Evolutionary conservation across 2,888 invertebrate genomes (phyloP).

Genomic region (Xanthia icteritia): DNA sequence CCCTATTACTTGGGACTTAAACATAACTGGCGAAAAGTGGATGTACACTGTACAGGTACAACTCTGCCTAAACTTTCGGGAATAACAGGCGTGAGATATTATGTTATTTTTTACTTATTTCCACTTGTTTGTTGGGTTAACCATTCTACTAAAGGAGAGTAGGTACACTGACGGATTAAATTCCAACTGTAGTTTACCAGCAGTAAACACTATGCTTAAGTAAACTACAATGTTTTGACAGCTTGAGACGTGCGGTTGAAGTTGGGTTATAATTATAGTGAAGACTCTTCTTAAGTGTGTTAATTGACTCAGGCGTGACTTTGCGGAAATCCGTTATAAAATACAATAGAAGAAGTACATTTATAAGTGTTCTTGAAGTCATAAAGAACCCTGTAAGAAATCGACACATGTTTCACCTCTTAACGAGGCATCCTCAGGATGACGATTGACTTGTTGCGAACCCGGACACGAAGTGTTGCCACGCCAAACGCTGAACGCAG

Average conservation of each 20-base stretch:
- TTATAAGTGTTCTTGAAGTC: too few species aligned
- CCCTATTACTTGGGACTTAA: not conserved
- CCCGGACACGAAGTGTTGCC: too few species aligned
- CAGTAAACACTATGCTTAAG: not conserved
- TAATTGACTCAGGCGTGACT: too few species aligned
- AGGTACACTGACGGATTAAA: not conserved
- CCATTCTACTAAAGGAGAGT: not conserved
- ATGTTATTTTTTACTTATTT: not conserved
- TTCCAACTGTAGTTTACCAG: not conserved
- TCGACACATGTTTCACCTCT: too few species aligned
- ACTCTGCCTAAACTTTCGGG: not conserved
- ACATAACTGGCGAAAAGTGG: not conserved
- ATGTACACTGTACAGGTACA: not conserved
- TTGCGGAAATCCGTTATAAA: too few species aligned
- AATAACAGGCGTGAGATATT: not conserved
- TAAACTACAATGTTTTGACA: slow-evolving; percentile 2
- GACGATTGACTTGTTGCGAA: too few species aligned
- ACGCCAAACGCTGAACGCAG: too few species aligned
- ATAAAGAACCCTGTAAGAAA: too few species aligned
- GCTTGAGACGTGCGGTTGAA: not conserved
- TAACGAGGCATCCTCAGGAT: too few species aligned
- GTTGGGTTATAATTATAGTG: not conserved
- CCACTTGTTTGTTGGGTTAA: not conserved
- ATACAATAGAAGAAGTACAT: too few species aligned
- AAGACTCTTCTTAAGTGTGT: not conserved